Percentiles rank a stretch among this genome's conserved stretches.
Conservation (phyloP, 2,113 vertebrate genomes). For the Cathartes aura region DNA sequence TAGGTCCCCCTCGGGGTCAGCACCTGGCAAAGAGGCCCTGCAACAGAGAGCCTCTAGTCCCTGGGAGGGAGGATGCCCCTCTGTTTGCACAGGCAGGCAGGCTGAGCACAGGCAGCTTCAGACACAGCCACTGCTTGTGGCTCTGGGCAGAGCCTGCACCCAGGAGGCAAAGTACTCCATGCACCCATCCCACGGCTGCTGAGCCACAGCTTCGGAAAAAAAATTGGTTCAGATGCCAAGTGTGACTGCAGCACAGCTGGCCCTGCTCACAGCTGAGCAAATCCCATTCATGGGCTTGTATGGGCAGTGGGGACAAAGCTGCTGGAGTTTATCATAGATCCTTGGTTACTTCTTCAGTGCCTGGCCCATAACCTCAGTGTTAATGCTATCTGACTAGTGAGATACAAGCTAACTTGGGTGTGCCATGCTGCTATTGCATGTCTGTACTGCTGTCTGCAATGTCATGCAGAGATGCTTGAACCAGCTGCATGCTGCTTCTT, state of each 20-base stretch:
- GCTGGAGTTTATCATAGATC: not conserved
- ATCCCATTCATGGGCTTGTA: not conserved
- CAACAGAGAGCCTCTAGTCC: not conserved
- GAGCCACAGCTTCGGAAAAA: not conserved
- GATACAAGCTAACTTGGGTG: not conserved
- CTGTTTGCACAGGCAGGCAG: not conserved
- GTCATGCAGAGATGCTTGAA: not conserved
- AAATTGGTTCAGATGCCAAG: not conserved
- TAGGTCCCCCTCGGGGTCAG: not conserved
- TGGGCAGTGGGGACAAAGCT: not conserved
- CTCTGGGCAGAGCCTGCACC: not conserved
- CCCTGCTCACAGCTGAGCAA: not conserved
- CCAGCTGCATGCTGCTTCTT: not conserved
- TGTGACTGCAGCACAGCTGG: not conserved
- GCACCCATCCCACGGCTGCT: too few species aligned
- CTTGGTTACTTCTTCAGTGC: not conserved
- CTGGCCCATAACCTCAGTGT: not conserved
- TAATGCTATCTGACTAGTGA: not conserved
- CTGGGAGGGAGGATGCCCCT: not conserved
- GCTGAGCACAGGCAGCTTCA: not conserved
- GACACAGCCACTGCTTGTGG: not conserved
- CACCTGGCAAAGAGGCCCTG: not conserved
- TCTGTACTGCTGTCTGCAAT: not conserved
- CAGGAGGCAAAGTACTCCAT: not conserved
- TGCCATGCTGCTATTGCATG: not conserved